Base-by-base conservation (phyloP, 53 echinoderm and acorn worm genomes). In the Paracentrotus lividus region DNA sequence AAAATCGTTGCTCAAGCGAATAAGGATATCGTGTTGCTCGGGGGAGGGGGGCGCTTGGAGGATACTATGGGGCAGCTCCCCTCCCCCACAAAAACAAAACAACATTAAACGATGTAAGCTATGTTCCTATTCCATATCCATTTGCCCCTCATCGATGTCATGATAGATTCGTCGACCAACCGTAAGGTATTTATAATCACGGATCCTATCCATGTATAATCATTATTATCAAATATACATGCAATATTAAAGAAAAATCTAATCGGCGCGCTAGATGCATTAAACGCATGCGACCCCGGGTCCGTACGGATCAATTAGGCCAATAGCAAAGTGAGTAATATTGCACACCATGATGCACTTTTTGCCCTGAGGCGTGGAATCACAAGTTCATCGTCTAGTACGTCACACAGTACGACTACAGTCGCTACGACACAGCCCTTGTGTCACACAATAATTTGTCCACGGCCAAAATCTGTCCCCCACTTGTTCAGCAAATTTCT, bases 291-390 rank as follows among this genome's bases (percentile, higher is more conserved):
- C 52, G 52, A 55, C 51, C 21, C 14, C 51, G 86, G 55, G 55
- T 85, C 55, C 51, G 49, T 34, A 31, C 1, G 52, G 86, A 53
- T 51, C 86, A 55, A 85, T 51, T 85, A 55, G 51, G 51, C 86
- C 55, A 53, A 55, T 85, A 33, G 12, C 51, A 34, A 49, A 85
- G 55, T 85, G 51, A 53, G 86, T 32, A 55, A 55, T 55, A 51
- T 55, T 53, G 86, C 52, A 53, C 55, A 51, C 55, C 55, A 55
- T 8, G n/a, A 14, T 51, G 86, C 29, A 49, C 36, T 85, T 85
- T 51, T 51, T 51, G 51, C 86, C 51, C 29, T 51, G 55, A 85
- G 86, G 55, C 86, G 55, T 53, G 86, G 86, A 55, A 85, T 53
- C 31, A 44, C 36, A 72, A 72, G 72, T 72, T 72, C 72, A 72